phyloP scores from a whole-genome alignment of 2,113 vertebrate genomes.

The Puntigrus tetrazona region DNA sequence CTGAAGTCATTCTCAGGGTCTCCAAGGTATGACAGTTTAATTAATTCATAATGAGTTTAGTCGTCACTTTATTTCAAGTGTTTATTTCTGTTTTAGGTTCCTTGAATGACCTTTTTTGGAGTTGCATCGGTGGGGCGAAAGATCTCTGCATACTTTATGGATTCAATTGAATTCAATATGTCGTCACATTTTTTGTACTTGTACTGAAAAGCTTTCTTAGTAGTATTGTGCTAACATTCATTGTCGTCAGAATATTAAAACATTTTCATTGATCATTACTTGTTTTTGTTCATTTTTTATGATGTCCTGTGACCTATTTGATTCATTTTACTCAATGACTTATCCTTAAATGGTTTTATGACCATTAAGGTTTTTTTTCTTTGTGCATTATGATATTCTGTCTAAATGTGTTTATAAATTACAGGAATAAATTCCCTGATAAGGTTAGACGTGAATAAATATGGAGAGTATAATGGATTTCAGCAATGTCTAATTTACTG shows the following conservation, averaged over 20 bases:
- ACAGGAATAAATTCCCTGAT: background rate
- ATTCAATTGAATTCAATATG: background rate
- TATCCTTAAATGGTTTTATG: background rate
- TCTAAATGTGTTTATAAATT: background rate
- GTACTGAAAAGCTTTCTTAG: background rate
- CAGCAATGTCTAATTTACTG: background rate
- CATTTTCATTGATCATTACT: background rate
- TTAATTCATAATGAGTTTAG: background rate
- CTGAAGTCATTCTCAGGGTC: background rate
- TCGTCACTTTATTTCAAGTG: background rate
- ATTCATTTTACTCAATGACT: background rate
- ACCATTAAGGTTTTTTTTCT: background rate
- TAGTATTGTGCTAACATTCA: background rate
- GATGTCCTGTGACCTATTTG: background rate
- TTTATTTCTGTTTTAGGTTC: background rate
- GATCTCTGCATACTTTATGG: background rate
- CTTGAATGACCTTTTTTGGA: background rate
- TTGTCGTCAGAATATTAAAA: background rate
- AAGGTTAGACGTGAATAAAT: background rate
- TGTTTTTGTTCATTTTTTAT: background rate
- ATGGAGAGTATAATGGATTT: background rate
- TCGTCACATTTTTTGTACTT: background rate
- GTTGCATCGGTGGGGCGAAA: background rate
- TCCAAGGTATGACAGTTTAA: background rate
- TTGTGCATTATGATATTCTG: background rate